Percentiles rank a stretch among this genome's conserved stretches.
phyloP scores from a whole-genome alignment of 2,888 invertebrate genomes.

The Molanna angustata region DNA sequence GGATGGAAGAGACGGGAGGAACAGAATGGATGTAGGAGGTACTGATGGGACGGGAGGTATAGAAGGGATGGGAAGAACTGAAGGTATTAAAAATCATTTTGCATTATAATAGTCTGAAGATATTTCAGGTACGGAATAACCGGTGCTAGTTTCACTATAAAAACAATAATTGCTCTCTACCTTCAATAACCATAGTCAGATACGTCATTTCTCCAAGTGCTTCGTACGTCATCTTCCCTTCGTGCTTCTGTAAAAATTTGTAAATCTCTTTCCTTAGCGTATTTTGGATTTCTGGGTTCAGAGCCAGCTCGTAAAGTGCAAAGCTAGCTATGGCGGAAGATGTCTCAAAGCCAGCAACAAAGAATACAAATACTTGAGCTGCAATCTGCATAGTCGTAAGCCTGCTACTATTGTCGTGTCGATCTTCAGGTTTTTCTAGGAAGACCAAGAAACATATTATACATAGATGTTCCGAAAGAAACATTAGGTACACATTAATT shows the following conservation, averaged over 20 bases:
- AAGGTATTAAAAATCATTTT: too few species aligned
- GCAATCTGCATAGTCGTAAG: constrained; percentile 48
- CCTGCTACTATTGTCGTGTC: constrained; percentile 24
- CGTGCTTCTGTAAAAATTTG: constrained; percentile 40
- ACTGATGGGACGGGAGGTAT: neutral
- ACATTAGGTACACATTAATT: too few species aligned
- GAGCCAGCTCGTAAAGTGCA: constrained; percentile 49
- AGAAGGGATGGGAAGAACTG: too few species aligned
- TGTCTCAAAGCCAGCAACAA: constrained; percentile 55
- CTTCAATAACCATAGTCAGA: constrained; percentile 47
- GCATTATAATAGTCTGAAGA: too few species aligned
- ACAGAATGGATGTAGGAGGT: neutral
- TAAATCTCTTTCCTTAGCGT: constrained; percentile 46
- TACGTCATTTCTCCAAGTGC: constrained; percentile 48
- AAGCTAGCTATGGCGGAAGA: constrained; percentile 50
- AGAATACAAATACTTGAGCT: constrained; percentile 55
- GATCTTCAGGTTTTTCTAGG: constrained; percentile 7
- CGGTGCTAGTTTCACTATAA: too few species aligned
- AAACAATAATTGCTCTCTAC: too few species aligned
- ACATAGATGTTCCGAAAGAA: neutral
- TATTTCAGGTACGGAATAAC: too few species aligned
- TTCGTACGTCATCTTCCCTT: constrained; percentile 46
- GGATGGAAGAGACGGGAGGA: neutral
- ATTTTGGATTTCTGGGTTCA: constrained; percentile 46
- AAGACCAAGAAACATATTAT: neutral